Percentiles rank a stretch among this genome's conserved stretches.
These are phyloP conservation scores for Stegostoma tigrinum DNA, from an alignment of 2,113 vertebrate species.

Conservation along the genomic window DNA sequence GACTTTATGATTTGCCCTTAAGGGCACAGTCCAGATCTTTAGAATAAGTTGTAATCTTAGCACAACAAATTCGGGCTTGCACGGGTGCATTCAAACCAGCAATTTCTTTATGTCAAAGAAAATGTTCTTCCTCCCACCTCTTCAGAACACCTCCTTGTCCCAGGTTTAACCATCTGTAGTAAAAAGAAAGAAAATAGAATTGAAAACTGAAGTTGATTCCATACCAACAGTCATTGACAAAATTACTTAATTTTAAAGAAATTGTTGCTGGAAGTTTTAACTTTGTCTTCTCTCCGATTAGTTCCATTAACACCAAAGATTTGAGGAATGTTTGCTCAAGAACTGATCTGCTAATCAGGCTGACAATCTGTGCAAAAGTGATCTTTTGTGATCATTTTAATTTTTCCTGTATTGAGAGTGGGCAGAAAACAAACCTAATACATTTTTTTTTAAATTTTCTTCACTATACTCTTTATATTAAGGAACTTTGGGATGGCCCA, in stretches of 20 bases:
- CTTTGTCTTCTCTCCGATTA: neutral
- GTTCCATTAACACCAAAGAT: neutral
- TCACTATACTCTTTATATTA: neutral
- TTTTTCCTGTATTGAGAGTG: neutral
- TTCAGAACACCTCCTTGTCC: neutral
- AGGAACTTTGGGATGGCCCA: neutral
- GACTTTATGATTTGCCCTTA: neutral
- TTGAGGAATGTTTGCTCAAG: neutral
- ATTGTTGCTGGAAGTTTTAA: neutral
- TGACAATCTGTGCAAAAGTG: neutral
- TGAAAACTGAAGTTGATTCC: neutral
- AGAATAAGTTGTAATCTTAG: no score
- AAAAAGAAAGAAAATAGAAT: neutral
- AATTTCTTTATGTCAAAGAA: neutral
- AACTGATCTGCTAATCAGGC: neutral
- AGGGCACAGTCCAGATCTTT: conserved; percentile 20
- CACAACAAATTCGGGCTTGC: neutral
- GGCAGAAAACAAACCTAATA: neutral
- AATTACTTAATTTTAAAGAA: neutral
- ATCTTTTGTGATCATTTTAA: neutral
- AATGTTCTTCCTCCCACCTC: neutral
- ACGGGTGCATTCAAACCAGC: neutral
- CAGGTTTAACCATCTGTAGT: neutral
- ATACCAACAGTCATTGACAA: neutral
- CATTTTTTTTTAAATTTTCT: neutral